These are phyloP conservation scores for Beaufortia kweichowensis DNA, from an alignment of 2,113 vertebrate genomes.

Conservation along the genomic window DNA sequence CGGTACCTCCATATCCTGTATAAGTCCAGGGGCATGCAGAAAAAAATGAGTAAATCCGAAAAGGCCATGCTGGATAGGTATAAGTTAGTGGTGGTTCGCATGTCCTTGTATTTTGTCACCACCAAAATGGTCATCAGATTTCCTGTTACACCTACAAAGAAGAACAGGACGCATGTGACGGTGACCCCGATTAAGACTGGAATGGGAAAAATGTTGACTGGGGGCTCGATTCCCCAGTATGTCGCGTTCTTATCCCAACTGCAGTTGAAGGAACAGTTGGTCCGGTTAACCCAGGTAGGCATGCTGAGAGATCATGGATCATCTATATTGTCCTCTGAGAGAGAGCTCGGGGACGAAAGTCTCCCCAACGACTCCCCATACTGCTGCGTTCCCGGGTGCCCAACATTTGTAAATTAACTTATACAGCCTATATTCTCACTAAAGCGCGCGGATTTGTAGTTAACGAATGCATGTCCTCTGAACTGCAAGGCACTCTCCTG, in stretches of 20 bases:
- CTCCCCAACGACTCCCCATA: constrained; percentile 47
- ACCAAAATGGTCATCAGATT: constrained; percentile 94
- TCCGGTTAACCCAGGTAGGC: constrained; percentile 73
- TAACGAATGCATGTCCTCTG: neutral
- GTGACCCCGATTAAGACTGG: constrained; percentile 87
- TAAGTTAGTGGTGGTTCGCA: constrained; percentile 95
- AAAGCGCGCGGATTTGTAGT: neutral
- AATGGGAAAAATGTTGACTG: constrained; percentile 80
- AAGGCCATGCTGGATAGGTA: constrained; percentile 97
- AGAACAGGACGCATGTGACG: constrained; percentile 83
- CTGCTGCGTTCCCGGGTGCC: constrained; percentile 18
- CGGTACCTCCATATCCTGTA: constrained; percentile 94
- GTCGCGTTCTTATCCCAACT: constrained; percentile 69
- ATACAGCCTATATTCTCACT: neutral
- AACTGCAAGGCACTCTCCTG: neutral
- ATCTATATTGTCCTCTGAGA: constrained; percentile 52
- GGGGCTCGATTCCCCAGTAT: constrained; percentile 55
- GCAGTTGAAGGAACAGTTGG: constrained; percentile 73
- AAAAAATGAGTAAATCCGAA: constrained; percentile 92
- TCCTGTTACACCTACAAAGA: constrained; percentile 83
- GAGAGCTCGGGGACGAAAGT: constrained; percentile 46
- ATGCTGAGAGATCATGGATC: constrained; percentile 68
- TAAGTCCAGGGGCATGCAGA: constrained; percentile 95
- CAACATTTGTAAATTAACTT: neutral
- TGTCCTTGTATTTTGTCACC: constrained; percentile 87